Evolutionary conservation across 2,888 invertebrate species (phyloP).

Genomic region (Cantharis rufa): DNA sequence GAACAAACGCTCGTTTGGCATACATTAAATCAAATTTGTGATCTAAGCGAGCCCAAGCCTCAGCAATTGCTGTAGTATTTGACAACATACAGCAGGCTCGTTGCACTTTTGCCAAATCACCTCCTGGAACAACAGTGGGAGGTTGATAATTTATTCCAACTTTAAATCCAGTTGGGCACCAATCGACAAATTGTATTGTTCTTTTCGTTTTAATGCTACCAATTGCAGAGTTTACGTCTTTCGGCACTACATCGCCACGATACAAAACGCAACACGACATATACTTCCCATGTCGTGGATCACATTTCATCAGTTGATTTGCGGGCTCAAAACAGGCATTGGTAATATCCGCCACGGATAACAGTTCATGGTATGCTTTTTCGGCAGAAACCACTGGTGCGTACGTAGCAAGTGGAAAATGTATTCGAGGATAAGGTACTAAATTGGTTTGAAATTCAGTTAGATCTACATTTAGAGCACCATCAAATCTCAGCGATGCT

Average conservation of each 20-base stretch:
- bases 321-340: background rate
- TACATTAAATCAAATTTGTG: conserved; percentile 73
- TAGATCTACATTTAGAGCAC: conserved; percentile 63
- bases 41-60: conserved; percentile 58
- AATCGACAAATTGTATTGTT: background rate
- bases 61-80: conserved; percentile 1
- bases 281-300: background rate
- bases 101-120: background rate
- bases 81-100: background rate
- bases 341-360: background rate
- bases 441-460: conserved; percentile 64
- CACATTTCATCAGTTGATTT: background rate
- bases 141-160: background rate
- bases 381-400: background rate
- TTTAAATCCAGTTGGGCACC: background rate
- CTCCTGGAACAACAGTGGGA: background rate
- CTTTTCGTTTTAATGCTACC: conserved; percentile 46
- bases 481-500: conserved; percentile 63
- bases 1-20: conserved; percentile 70
- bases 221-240: background rate
- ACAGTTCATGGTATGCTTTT: background rate
- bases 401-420: background rate
- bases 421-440: conserved; percentile 14
- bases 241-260: background rate
- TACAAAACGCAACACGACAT: background rate